These are phyloP conservation scores for Thumatha senex DNA, from an alignment of 2,888 invertebrate species.

Conservation along the genomic window DNA sequence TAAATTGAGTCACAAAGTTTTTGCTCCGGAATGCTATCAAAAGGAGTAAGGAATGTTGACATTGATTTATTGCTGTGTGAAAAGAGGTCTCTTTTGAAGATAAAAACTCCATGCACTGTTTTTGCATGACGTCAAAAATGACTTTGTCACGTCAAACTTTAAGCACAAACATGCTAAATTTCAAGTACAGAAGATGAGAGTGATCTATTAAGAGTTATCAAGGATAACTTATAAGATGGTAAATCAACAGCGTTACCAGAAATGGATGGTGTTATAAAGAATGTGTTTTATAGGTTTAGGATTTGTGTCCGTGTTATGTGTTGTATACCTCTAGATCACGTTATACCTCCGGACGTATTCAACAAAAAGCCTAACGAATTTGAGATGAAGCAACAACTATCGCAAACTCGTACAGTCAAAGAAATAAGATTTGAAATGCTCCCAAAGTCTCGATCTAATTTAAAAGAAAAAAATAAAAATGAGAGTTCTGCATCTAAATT, in stretches of 20 bases:
- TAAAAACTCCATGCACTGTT: too few species aligned
- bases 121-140: not conserved
- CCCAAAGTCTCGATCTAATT: not conserved
- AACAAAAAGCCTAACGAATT: not conserved
- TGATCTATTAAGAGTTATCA: not conserved
- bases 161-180: slow-evolving; percentile 12
- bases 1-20: too few species aligned
- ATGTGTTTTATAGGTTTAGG: slow-evolving; percentile 6
- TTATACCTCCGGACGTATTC: slow-evolving; percentile 14
- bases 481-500: not conserved
- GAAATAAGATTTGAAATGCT: slow-evolving; percentile 1
- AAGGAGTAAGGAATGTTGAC: too few species aligned
- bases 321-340: slow-evolving; percentile 26
- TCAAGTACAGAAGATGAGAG: slow-evolving; percentile 9
- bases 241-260: not conserved
- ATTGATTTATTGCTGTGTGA: too few species aligned
- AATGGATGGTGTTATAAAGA: not conserved
- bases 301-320: slow-evolving; percentile 22
- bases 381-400: not conserved
- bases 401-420: not conserved
- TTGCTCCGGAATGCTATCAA: too few species aligned
- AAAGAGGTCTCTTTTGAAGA: too few species aligned
- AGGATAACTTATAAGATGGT: not conserved
- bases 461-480: not conserved
- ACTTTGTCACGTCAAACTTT: not conserved